Percentiles rank a stretch among this genome's conserved stretches.
Conservation (phyloP, 2,888 invertebrate genomes). For the Mycalesis mineus region DNA sequence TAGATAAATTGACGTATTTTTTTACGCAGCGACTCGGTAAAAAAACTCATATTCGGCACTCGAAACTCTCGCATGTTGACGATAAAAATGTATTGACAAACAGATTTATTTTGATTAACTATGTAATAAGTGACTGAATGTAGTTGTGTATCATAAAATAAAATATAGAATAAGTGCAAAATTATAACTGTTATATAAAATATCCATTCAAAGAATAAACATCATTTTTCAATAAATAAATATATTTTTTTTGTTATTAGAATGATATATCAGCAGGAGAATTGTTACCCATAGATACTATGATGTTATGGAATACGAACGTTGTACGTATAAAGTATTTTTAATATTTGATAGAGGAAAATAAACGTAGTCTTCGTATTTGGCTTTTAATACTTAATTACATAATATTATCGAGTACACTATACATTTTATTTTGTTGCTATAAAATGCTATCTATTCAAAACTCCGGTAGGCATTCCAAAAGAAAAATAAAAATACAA, state of each 20-base stretch:
- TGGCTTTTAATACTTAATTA: conserved; percentile 78
- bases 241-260: conserved; percentile 30
- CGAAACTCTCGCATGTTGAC: not conserved
- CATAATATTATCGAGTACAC: conserved; percentile 76
- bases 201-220: conserved; percentile 53
- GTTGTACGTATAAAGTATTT: too few relatives aligned
- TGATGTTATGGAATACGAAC: too few relatives aligned
- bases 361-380: conserved; percentile 47
- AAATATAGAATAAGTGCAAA: conserved; percentile 40
- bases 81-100: not conserved
- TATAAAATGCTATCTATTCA: conserved; percentile 79
- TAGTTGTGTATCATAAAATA: conserved; percentile 37
- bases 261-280: too few relatives aligned
- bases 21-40: too few relatives aligned
- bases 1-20: too few relatives aligned
- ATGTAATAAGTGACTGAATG: conserved; percentile 37
- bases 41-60: too few relatives aligned
- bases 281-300: too few relatives aligned
- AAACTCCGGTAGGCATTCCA: conserved; percentile 75
- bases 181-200: conserved; percentile 48
- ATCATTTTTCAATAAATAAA: conserved; percentile 37
- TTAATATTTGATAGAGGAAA: conserved; percentile 11
- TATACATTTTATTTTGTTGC: conserved; percentile 75
- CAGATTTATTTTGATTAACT: conserved; percentile 21
- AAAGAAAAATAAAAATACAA: conserved; percentile 69